Base-by-base conservation (phyloP, 2,113 vertebrate genomes). In the Dipodomys spectabilis region DNA sequence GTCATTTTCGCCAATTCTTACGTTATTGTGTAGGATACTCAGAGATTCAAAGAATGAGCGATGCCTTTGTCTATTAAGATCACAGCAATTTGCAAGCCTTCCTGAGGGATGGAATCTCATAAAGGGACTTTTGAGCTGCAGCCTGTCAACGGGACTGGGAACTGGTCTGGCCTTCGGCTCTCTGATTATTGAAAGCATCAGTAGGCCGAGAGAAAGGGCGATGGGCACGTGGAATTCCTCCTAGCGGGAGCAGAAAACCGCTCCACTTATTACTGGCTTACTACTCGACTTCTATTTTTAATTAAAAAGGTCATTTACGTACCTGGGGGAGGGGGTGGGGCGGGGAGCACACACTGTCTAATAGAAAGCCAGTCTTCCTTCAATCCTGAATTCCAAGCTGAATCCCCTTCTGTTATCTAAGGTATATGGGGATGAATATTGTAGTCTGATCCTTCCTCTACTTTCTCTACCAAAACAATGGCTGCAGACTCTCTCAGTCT, bases 61-160 rank as follows among this genome's bases (percentile, higher is more conserved):
- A 98, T 7, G 92, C 97, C 99, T 99, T 99, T 99, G 99, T 99
- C 98, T 97, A 74, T 94, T 91, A 81, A 98, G 98, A 99, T 99
- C 99, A 98, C 98, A 99, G 98, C 98, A 99, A 99, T 99, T 99
- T 99, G 98, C 98, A 98, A 98, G 98, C 98, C 98, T 98, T 97
- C 97, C 98, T 97, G 96, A 98, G 84, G 97, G 98, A 98, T 98
- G 97, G 96, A 92, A 96, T 97, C 96, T 97, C 98, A 99, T 98
- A 99, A 99, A 99, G 99, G 97, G 96, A 98, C 97, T 98, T 98
- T 97, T 98, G 98, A 99, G 98, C 98, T 97, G 98, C 95, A 98
- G 97, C 98, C 98, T 98, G 97, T 99, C 98, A 98, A 95, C 98
- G 89, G 96, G 93, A 74, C 93, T 97, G 97, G 97, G 97, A 95